A percentile compares a stretch with the other conserved stretches of the same genome.
Conservation (phyloP, 2,888 invertebrate genomes). For the Parnassius glacialis region DNA sequence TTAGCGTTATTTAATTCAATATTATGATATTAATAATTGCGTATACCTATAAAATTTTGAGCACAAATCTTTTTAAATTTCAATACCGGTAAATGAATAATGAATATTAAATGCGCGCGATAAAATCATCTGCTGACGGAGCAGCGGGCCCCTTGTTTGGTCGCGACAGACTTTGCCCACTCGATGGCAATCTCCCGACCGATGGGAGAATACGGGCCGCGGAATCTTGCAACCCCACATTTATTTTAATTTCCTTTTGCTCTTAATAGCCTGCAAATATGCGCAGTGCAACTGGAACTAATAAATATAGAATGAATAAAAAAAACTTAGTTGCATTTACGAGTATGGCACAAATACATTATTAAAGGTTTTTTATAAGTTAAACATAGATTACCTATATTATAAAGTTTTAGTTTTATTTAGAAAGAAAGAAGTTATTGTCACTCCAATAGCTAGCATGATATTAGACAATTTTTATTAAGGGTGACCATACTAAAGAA, state of each 20-base stretch:
- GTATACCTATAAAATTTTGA: not conserved
- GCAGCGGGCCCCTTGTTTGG: slow-evolving; percentile 46
- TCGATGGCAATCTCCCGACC: slow-evolving; percentile 56
- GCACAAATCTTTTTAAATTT: slow-evolving; percentile 25
- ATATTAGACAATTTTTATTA: too few species aligned
- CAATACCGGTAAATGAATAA: slow-evolving; percentile 58
- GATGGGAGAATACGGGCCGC: slow-evolving; percentile 44
- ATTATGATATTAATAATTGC: not conserved
- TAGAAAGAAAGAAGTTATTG: too few species aligned
- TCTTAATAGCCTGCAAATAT: slow-evolving; percentile 14
- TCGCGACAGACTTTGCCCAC: slow-evolving; percentile 48
- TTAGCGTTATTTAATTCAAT: too few species aligned
- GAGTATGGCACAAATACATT: too few species aligned
- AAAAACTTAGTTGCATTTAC: too few species aligned
- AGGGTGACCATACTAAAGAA: too few species aligned
- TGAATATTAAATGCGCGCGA: slow-evolving; percentile 64
- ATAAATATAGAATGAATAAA: not conserved
- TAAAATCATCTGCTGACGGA: slow-evolving; percentile 59
- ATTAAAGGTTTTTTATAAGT: too few species aligned
- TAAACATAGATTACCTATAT: too few species aligned
- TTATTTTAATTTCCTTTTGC: slow-evolving; percentile 18
- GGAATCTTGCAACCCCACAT: slow-evolving; percentile 32
- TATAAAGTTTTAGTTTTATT: too few species aligned
- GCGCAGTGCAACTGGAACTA: not conserved
- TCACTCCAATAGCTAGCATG: too few species aligned